Evolutionary conservation across 2,888 invertebrate genomes (phyloP), one percentile per base, ranked within the genome.

Genomic region (Danaus chrysippus): DNA sequence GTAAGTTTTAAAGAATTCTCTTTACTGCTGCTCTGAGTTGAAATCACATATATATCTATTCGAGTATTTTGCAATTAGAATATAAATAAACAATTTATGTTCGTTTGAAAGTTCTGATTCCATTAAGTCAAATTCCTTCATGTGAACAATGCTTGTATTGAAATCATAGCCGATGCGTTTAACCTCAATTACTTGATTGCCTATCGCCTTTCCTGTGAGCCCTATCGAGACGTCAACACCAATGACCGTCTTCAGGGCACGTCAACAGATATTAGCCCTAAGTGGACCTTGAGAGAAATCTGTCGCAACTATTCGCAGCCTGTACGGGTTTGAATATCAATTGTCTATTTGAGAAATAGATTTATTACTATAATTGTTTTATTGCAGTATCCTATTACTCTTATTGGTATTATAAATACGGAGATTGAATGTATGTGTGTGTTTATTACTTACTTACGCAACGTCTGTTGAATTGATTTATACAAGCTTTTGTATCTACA

Each of bases 121-220:
- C 23, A 34, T 34, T 34, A 10, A 49, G 9, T 17, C 10, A 52
- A 13, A n/a, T 46, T 46, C 42, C 43, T 43, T 59, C 42, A 55
- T 44, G 52, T 43, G 59, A 59, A 59, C 46, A 49, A 15, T 42
- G 55, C 54, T 42, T 42, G n/a, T 55, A 57, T 59, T 57, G 57
- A 64, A 62, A 64, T 63, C 43, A 61, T 62, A 62, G 61, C 63
- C 61, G 44, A 68, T 73, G 66, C 77, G 77, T 79, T 83, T 84
- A 82, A 78, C 86, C 84, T 83, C 81, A 86, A 88, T 88, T 84
- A 84, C 83, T 82, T 87, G 86, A 88, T 88, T 86, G 83, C 72
- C 76, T 74, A 76, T 78, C 78, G 75, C 73, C 73, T 74, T 75
- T 78, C 75, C 76, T 75, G 75, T 67, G 71, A 70, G 69, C 74